These are phyloP conservation scores for Macropus fuliginosus DNA, from an alignment of 2,797 vertebrate genomes.

Conservation along the genomic window DNA sequence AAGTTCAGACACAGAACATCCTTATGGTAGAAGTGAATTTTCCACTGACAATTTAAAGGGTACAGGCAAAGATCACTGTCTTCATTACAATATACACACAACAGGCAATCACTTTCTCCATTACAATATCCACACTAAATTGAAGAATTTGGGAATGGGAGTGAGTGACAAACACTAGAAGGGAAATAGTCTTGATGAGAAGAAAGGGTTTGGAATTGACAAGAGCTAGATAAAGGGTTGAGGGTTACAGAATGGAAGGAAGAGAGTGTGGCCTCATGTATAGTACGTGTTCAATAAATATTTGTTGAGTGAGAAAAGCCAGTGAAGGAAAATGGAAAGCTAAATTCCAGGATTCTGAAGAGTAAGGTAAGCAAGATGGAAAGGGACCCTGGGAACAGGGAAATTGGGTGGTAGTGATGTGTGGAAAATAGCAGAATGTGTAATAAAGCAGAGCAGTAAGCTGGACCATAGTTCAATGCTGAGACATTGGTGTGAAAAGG, in stretches of 20 bases:
- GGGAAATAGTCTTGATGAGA: not conserved
- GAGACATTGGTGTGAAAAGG: slow-evolving; percentile 51
- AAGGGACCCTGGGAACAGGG: slow-evolving; percentile 73
- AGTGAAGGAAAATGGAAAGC: slow-evolving; percentile 32
- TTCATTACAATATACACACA: not conserved
- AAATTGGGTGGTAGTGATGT: slow-evolving; percentile 67
- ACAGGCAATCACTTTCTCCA: not conserved
- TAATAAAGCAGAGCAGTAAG: slow-evolving; percentile 67
- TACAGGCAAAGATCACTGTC: not conserved
- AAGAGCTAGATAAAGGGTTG: not conserved
- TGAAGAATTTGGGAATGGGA: slow-evolving; percentile 3
- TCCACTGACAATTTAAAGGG: slow-evolving; percentile 27
- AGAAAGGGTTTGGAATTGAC: not conserved
- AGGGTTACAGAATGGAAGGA: not conserved
- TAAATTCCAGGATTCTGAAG: slow-evolving; percentile 23
- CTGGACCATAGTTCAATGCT: slow-evolving; percentile 49
- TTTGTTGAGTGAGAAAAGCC: not conserved
- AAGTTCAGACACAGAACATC: slow-evolving; percentile 56
- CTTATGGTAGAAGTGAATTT: not conserved
- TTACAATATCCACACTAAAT: not conserved
- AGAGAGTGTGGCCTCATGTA: not conserved
- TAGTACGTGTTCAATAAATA: not conserved
- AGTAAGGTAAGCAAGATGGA: slow-evolving; percentile 64
- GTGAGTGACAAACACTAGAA: not conserved
- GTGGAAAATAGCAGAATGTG: slow-evolving; percentile 74